These are phyloP conservation scores for Nephrotoma guestfalica DNA, from an alignment of 2,888 invertebrate species.

Conservation along the genomic window DNA sequence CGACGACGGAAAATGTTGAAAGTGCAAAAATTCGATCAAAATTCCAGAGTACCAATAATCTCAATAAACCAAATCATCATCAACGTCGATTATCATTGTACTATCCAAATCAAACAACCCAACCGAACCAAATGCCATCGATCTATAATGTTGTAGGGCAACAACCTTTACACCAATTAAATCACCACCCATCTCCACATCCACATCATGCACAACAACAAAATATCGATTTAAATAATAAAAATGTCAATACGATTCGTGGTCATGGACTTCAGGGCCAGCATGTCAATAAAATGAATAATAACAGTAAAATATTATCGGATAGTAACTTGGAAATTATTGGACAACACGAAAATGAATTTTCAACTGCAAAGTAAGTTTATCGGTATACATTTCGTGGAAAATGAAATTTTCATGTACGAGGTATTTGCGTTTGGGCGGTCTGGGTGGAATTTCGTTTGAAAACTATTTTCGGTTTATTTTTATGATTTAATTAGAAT, in stretches of 20 bases:
- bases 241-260: background rate
- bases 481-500: background rate
- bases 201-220: background rate
- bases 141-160: background rate
- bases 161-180: background rate
- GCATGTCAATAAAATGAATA: background rate
- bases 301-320: background rate
- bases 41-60: background rate
- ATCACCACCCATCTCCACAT: background rate
- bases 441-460: too few species aligned
- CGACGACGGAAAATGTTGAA: constrained; percentile 19
- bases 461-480: too few species aligned
- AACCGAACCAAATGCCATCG: background rate
- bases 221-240: background rate
- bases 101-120: background rate
- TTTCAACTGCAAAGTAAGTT: background rate
- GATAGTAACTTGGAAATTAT: background rate
- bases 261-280: background rate
- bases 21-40: background rate
- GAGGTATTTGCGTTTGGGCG: too few species aligned
- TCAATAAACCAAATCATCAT: background rate
- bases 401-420: background rate
- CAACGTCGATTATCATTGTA: background rate
- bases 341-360: background rate
- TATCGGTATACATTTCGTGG: background rate